phyloP scores from a whole-genome alignment of 2,888 invertebrate genomes.

The Tridacna gigas region DNA sequence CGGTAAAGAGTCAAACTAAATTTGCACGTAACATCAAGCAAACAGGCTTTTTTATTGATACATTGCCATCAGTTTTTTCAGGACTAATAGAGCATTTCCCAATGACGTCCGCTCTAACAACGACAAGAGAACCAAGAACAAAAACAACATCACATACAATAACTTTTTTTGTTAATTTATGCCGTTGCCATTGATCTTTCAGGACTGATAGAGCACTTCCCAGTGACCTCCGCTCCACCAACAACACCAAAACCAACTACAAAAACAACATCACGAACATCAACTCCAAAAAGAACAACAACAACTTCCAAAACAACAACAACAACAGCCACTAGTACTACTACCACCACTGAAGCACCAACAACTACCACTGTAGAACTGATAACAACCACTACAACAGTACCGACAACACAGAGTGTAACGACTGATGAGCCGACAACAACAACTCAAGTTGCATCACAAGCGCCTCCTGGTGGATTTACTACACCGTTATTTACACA shows the following conservation, averaged over 20 bases:
- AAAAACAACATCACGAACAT: slow-evolving; percentile 8
- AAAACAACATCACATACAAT: slow-evolving; percentile 12
- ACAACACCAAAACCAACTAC: slow-evolving; percentile 7
- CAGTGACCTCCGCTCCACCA: background rate
- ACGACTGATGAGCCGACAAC: background rate
- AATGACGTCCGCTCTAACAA: background rate
- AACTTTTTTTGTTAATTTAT: no score
- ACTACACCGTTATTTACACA: background rate
- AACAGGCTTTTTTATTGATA: no score
- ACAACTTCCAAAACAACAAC: background rate
- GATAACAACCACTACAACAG: background rate
- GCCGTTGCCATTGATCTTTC: background rate
- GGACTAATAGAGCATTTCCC: background rate
- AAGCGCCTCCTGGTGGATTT: background rate
- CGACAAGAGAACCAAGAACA: background rate
- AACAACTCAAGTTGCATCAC: background rate
- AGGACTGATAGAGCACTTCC: slow-evolving; percentile 15
- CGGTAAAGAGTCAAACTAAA: no score
- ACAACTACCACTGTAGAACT: background rate
- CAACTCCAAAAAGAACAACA: slow-evolving; percentile 18
- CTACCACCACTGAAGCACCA: background rate
- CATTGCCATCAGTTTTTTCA: background rate
- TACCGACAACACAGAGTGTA: background rate
- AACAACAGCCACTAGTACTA: background rate
- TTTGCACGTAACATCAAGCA: no score